A percentile compares a stretch with the other conserved stretches of the same genome.
These are phyloP conservation scores for Eumacrocentrus americanus DNA, from an alignment of 2,888 invertebrate species.

Conservation along the genomic window DNA sequence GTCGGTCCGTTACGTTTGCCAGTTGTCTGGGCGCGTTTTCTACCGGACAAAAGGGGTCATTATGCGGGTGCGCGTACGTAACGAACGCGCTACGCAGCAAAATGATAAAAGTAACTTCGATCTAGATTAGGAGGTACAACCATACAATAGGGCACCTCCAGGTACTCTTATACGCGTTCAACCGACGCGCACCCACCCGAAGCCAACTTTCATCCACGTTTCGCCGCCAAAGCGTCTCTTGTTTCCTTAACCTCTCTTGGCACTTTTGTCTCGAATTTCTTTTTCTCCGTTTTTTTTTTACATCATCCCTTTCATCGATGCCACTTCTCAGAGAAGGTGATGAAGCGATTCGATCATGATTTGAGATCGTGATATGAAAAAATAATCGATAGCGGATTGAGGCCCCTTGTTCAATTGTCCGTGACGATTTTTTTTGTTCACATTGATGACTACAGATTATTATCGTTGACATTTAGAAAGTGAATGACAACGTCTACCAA, in stretches of 20 bases:
- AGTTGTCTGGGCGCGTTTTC: no score
- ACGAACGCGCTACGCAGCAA: constrained; percentile 23
- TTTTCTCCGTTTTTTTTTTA: no score
- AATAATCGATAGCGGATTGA: no score
- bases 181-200: constrained; percentile 28
- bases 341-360: no score
- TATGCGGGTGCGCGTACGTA: constrained; percentile 40
- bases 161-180: constrained; percentile 40
- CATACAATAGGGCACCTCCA: constrained; percentile 51
- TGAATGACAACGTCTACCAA: no score
- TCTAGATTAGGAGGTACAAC: constrained; percentile 49
- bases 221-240: constrained; percentile 9
- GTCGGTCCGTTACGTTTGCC: no score
- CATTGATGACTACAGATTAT: neutral
- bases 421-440: neutral
- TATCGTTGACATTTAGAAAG: no score
- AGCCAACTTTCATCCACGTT: constrained; percentile 28
- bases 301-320: no score
- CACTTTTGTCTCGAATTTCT: constrained; percentile 4
- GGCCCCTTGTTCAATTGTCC: constrained; percentile 9
- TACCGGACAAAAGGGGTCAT: constrained; percentile 33
- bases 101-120: constrained; percentile 36
- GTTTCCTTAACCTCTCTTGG: constrained; percentile 12
- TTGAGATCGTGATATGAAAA: no score
- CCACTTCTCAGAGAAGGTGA: no score